Evolutionary conservation across 2,113 vertebrate genomes (phyloP).

Genomic region (Phalacrocorax aristotelis): DNA sequence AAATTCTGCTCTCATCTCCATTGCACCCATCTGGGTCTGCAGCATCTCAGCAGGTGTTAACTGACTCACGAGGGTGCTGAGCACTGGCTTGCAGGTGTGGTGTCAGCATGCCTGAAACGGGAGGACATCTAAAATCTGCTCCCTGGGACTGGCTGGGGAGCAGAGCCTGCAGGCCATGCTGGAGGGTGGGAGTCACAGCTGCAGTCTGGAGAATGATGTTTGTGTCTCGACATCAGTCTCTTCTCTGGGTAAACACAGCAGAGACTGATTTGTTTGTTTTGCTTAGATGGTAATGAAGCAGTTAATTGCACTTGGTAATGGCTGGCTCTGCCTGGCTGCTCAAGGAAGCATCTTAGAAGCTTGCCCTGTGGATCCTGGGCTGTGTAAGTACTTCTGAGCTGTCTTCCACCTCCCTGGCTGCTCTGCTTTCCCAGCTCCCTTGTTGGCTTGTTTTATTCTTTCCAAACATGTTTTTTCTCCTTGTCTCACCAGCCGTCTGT

Average conservation of each 20-base stretch:
- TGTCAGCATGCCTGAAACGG: background rate
- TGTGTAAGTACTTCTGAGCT: background rate
- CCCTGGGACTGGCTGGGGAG: background rate
- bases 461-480: background rate
- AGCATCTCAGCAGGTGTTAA: background rate
- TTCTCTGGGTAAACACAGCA: background rate
- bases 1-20: background rate
- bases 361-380: background rate
- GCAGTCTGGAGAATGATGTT: background rate
- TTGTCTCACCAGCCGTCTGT: background rate
- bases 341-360: background rate
- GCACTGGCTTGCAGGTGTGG: background rate
- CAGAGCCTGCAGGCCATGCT: background rate
- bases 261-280: constrained; percentile 11
- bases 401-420: background rate
- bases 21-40: background rate
- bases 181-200: background rate
- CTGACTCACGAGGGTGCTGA: background rate
- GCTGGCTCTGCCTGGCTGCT: background rate
- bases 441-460: background rate
- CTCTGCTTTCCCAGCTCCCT: background rate
- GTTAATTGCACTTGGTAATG: constrained; percentile 3
- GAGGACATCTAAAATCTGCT: background rate
- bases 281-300: constrained; percentile 21
- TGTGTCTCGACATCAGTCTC: background rate